These are phyloP conservation scores for Brevipalpus yothersi DNA, from an alignment of 1,140 invertebrate species.

Conservation along the genomic window DNA sequence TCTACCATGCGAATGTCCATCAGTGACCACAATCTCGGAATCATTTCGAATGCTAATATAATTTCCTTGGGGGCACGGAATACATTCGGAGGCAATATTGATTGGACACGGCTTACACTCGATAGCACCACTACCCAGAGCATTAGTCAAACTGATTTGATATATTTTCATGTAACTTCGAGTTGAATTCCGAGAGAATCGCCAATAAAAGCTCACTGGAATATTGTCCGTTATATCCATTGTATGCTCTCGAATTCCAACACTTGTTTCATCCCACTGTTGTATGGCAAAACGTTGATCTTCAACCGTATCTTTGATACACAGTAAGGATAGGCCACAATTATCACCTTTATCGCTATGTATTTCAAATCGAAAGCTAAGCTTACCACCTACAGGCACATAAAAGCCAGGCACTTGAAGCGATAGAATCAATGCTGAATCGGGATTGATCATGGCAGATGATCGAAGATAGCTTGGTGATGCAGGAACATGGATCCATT, in stretches of 20 bases:
- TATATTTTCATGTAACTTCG: slow-evolving; percentile 26
- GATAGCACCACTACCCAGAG: slow-evolving; percentile 28
- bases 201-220: slow-evolving; percentile 25
- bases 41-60: background rate
- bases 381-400: slow-evolving; percentile 20
- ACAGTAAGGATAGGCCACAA: slow-evolving; percentile 13
- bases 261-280: background rate
- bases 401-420: slow-evolving; percentile 26
- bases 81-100: slow-evolving; percentile 15
- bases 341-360: slow-evolving; percentile 24
- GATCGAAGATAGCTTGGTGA: slow-evolving; percentile 6
- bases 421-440: slow-evolving; percentile 25
- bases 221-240: slow-evolving; percentile 1
- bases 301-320: background rate
- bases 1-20: background rate
- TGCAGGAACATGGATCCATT: background rate
- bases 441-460: slow-evolving; percentile 4
- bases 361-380: slow-evolving; percentile 27
- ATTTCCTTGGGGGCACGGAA: slow-evolving; percentile 10
- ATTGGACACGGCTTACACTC: slow-evolving; percentile 28
- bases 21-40: background rate
- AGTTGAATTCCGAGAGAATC: slow-evolving; percentile 22
- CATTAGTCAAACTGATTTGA: slow-evolving; percentile 32
- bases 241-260: background rate
- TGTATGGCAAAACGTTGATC: background rate